Evolutionary conservation across 92 coral and sea anemone species (phyloP), one percentile per base, ranked within the genome.

Genomic region (Umimayanthus chanpuru): DNA sequence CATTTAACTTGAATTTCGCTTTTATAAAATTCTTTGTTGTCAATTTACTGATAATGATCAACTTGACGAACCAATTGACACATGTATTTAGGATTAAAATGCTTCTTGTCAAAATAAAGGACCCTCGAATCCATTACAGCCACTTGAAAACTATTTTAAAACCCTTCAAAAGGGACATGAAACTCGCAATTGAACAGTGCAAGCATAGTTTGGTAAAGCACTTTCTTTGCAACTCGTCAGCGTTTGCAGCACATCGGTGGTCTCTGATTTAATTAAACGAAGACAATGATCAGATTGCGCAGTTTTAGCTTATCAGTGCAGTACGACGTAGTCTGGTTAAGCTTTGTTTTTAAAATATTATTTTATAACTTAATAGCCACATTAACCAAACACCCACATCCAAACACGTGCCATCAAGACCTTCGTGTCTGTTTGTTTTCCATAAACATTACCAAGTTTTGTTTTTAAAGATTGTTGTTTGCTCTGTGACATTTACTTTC

Each of bases 41-140:
- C 78, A 72, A 70, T 44, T 6, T 56, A 80, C n/a, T 80, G 87
- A 83, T 83, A 83, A 47, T 67, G 74, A 67, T 83, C 87, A n/a
- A 43, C 44, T 70, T 70, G 77, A 68, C 25, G 76, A 55, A 50
- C 16, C 61, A 41, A 38, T 29, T 81, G 66, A 29, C 64, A 70
- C 65, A 83, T 83, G 49, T 70, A 49, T 72, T 70, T 32, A 50
- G 87, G 87, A 83, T 70, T 83, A 68, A 49, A 25, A 7, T 10
- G 38, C 23, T 44, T 44, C 23, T 50, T 72, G 76, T 72, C 76
- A 72, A 72, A 72, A 72, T 4, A 72, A 36, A 72, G 10, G 26
- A 7, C 7, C 26, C n/a, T 61, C 21, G 68, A 72, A 72, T 36
- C n/a, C 76, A 72, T 28, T 72, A 72, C 76, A 72, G 40, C 76